These are phyloP conservation scores for Goniozus legneri DNA, from an alignment of 1,140 invertebrate genomes.

Conservation along the genomic window DNA sequence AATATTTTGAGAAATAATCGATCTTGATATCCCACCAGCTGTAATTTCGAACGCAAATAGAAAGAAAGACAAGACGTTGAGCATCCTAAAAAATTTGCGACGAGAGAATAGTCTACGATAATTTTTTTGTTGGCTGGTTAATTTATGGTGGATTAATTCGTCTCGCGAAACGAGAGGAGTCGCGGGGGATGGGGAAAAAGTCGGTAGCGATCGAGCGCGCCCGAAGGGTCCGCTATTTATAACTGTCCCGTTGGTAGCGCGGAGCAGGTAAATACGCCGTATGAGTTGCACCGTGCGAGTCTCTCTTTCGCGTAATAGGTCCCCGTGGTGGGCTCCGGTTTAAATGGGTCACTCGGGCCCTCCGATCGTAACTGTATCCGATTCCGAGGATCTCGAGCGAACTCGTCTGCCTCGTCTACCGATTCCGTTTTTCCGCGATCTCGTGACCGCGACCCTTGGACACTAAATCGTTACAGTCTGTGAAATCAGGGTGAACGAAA, in stretches of 20 bases:
- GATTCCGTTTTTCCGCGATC: slow-evolving; percentile 5
- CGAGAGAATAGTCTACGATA: too few relatives aligned
- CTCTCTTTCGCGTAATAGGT: slow-evolving; percentile 8
- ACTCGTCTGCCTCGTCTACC: neutral
- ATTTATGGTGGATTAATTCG: too few relatives aligned
- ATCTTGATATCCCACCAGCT: too few relatives aligned
- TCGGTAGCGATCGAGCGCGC: neutral
- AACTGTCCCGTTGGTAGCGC: slow-evolving; percentile 10
- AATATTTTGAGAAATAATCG: too few relatives aligned
- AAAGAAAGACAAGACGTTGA: too few relatives aligned
- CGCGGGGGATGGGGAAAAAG: slow-evolving; percentile 2
- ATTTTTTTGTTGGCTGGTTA: too few relatives aligned
- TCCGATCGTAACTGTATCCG: slow-evolving; percentile 1
- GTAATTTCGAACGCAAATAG: too few relatives aligned
- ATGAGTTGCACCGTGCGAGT: too few relatives aligned
- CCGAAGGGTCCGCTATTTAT: slow-evolving; percentile 6
- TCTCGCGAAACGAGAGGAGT: slow-evolving; percentile 1
- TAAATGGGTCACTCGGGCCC: slow-evolving; percentile 14
- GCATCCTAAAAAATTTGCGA: too few relatives aligned
- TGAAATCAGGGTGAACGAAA: neutral
- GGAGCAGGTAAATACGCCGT: too few relatives aligned
- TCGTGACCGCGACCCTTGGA: too few relatives aligned
- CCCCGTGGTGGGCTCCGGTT: slow-evolving; percentile 8
- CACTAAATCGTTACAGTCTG: neutral
- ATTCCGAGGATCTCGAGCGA: too few relatives aligned